Conservation (phyloP, 2,113 vertebrate genomes). For the Uropsilus gracilis region DNA sequence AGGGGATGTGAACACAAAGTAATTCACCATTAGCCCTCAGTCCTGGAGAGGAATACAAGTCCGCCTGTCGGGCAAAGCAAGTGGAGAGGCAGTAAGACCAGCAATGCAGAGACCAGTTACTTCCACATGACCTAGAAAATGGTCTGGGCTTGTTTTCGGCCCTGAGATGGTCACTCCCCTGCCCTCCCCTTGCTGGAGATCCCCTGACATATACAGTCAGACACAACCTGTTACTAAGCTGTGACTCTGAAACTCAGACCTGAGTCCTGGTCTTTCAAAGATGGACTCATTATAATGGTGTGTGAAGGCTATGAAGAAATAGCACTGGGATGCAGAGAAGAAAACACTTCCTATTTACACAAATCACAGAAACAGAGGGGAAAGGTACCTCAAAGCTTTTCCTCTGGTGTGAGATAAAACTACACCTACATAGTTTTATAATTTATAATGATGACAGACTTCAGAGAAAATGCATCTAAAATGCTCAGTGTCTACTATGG, state of each 20-base stretch:
- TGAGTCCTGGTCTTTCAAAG: neutral
- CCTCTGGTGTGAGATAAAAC: neutral
- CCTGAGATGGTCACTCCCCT: neutral
- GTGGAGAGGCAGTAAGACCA: rapidly evolving
- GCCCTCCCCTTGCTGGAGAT: neutral
- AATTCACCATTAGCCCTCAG: neutral
- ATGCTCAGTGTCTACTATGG: neutral
- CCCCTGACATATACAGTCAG: neutral
- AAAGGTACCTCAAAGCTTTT: neutral
- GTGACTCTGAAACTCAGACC: neutral
- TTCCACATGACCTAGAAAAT: neutral
- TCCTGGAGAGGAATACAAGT: neutral
- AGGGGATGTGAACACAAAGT: neutral
- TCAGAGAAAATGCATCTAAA: neutral
- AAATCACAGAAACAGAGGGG: neutral
- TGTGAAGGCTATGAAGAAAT: neutral
- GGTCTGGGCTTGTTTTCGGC: neutral
- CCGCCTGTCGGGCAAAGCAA: rapidly evolving
- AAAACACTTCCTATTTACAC: neutral
- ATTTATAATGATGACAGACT: neutral
- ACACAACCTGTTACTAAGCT: neutral
- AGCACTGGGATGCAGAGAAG: neutral
- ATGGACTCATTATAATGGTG: neutral
- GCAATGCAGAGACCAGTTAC: neutral
- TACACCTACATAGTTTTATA: neutral